phyloP scores from a whole-genome alignment of 1,140 invertebrate genomes.

The Dinoponera quadriceps region DNA sequence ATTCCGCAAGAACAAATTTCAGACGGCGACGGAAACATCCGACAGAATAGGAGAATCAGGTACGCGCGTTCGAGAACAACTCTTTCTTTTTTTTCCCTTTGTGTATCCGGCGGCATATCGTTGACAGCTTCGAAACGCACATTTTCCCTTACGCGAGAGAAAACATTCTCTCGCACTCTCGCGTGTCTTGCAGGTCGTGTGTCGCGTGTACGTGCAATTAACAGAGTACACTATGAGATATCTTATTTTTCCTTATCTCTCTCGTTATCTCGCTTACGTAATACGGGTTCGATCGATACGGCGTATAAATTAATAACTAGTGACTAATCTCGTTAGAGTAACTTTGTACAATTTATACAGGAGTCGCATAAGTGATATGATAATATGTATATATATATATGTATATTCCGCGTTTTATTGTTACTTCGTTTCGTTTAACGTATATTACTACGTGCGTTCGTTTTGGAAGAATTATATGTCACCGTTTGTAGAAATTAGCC shows the following conservation, averaged over 20 bases:
- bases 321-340: constrained; percentile 79
- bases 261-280: constrained; percentile 9
- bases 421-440: constrained; percentile 47
- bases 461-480: constrained; percentile 79
- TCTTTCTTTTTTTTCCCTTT: too few species aligned
- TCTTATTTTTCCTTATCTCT: constrained; percentile 3
- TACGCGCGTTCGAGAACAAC: constrained; percentile 33
- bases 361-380: constrained; percentile 82
- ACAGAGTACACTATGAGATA: constrained; percentile 25
- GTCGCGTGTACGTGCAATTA: constrained; percentile 5
- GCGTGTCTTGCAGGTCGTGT: neutral
- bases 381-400: constrained; percentile 71
- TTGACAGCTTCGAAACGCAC: constrained; percentile 33
- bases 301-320: constrained; percentile 74
- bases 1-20: neutral
- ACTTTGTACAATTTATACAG: constrained; percentile 83
- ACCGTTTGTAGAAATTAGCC: constrained; percentile 70
- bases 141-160: constrained; percentile 21
- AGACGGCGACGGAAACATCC: constrained; percentile 8
- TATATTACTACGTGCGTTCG: constrained; percentile 17
- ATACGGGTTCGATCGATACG: constrained; percentile 43
- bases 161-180: constrained; percentile 13
- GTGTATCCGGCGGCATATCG: neutral
- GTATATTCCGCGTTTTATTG: constrained; percentile 66
- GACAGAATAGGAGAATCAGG: constrained; percentile 39